These are phyloP conservation scores for Sebastes kiyomatsui DNA, from an alignment of 2,797 vertebrate genomes.

Conservation along the genomic window DNA sequence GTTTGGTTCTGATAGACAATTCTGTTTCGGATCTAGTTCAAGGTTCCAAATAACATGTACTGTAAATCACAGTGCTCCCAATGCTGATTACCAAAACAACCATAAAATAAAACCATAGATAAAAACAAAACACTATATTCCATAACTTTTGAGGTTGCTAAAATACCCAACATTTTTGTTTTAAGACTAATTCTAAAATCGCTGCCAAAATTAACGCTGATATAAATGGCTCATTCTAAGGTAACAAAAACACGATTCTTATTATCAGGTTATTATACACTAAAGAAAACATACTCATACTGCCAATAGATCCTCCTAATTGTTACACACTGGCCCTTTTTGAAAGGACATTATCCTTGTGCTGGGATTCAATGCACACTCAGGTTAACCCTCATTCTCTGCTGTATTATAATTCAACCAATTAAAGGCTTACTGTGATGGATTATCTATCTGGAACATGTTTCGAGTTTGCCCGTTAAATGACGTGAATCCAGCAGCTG, in stretches of 20 bases:
- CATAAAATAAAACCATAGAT: neutral
- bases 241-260: too few relatives aligned
- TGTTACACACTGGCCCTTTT: too few relatives aligned
- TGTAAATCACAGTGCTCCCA: neutral
- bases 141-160: too few relatives aligned
- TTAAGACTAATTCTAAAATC: too few relatives aligned
- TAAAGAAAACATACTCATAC: too few relatives aligned
- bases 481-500: neutral
- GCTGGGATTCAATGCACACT: neutral
- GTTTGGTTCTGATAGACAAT: neutral
- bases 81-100: too few relatives aligned
- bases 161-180: too few relatives aligned
- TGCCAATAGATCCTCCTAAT: too few relatives aligned
- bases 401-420: neutral
- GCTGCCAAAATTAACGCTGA: too few relatives aligned
- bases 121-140: neutral
- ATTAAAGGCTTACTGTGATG: neutral
- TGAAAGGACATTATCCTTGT: neutral
- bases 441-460: neutral
- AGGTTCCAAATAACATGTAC: neutral
- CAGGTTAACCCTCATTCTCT: too few relatives aligned
- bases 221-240: accelerated
- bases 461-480: neutral
- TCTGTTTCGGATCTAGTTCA: neutral
- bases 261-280: too few relatives aligned